Evolutionary conservation across 2,113 vertebrate genomes (phyloP), one percentile per base, ranked within the genome.

Genomic region (Nasalis larvatus): DNA sequence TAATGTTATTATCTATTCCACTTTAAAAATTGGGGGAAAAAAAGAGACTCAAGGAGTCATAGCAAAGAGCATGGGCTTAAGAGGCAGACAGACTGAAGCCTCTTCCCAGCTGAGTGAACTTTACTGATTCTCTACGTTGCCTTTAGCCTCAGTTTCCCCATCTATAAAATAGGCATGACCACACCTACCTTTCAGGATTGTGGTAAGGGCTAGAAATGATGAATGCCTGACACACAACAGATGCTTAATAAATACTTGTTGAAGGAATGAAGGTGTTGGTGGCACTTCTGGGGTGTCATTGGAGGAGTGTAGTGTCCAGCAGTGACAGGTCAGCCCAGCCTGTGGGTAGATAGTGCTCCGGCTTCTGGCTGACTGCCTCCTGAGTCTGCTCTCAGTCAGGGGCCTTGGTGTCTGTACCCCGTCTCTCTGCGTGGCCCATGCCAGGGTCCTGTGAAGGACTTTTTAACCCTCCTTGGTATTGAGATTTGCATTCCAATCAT

Each of bases 401-500:
- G 23, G 42, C 40, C 73, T 63, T 73, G 88, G 69, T 52, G 88
- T 60, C 92, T 95, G 80, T 58, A 68, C 77, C 49, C n/a, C 4
- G 16, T 58, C 85, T 94, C 86, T 85, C 68, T 40, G 13, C 8
- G 0, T 73, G 89, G 86, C 74, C 87, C 52, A 47, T 69, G 86
- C 77, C 91, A 97, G 97, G 94, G 91, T 96, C 97, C 77, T 8
- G 21, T 89, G 94, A 94, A 94, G 93, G 94, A 52, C 97, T 90
- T 89, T 90, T 40, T 89, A 92, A 92, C 92, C 86, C 86, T 94
- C 85, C 63, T 94, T 95, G 94, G 95, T 91, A 93, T 56, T 60
- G 71, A 58, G 58, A 68, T 84, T 88, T 94, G n/a, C 96, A 97
- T 98, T 97, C 97, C 97, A 35, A 82, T 58, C 96, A 97, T 97